Percentiles rank a stretch among this genome's conserved stretches.
These are phyloP conservation scores for Temnothorax longispinosus DNA, from an alignment of 1,140 invertebrate genomes.

Conservation along the genomic window DNA sequence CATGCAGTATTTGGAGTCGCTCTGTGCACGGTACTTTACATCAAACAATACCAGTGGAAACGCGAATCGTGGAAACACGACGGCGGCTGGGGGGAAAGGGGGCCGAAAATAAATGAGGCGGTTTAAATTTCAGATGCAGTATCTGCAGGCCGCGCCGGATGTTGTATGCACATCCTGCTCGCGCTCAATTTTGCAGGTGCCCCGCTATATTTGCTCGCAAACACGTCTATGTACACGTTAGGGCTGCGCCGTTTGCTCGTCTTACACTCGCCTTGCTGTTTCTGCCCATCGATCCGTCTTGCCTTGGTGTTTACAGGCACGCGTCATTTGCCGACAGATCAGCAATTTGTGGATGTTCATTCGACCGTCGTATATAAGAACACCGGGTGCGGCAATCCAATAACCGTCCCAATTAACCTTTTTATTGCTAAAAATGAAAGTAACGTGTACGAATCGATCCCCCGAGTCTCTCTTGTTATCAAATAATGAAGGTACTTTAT, in stretches of 20 bases:
- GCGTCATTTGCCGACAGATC: conserved; percentile 60
- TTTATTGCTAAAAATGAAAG: neutral
- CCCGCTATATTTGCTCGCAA: conserved; percentile 57
- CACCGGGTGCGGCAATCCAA: conserved; percentile 1
- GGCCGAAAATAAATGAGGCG: conserved; percentile 42
- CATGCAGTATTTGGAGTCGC: neutral
- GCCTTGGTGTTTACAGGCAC: conserved; percentile 47
- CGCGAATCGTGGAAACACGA: conserved; percentile 31
- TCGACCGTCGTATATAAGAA: conserved; percentile 15
- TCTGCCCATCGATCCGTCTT: conserved; percentile 50
- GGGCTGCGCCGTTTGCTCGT: conserved; percentile 51
- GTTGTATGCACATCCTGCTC: conserved; percentile 54
- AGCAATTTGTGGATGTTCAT: conserved; percentile 54
- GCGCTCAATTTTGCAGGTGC: conserved; percentile 61
- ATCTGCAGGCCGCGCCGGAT: conserved; percentile 45
- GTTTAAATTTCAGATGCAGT: conserved; percentile 59
- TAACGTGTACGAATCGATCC: neutral
- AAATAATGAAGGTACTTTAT: neutral
- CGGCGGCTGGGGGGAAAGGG: no score
- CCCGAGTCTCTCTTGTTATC: neutral
- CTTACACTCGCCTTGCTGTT: conserved; percentile 52
- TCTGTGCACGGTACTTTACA: neutral
- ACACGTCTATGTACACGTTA: conserved; percentile 60
- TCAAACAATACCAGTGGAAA: conserved; percentile 35
- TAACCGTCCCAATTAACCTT: conserved; percentile 1